phyloP scores from a whole-genome alignment of 2,113 vertebrate genomes.

The Polypterus senegalus region DNA sequence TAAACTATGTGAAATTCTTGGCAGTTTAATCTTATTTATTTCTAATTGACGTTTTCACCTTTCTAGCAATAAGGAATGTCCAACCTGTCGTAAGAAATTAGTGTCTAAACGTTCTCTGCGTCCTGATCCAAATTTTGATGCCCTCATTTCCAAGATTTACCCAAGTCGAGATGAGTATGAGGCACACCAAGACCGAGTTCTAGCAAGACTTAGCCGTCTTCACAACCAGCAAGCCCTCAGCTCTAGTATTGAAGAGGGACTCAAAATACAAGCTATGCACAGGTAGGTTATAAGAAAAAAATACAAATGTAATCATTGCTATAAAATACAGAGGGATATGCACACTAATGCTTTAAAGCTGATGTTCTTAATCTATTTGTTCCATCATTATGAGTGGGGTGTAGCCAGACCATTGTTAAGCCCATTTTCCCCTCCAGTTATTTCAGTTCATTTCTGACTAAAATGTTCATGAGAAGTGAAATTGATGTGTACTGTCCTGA shows the following conservation, averaged over 20 bases:
- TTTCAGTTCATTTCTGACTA: no score
- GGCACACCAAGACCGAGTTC: conserved; percentile 71
- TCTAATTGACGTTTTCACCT: not conserved
- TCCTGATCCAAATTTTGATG: conserved; percentile 77
- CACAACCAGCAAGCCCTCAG: conserved; percentile 79
- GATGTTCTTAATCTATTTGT: no score
- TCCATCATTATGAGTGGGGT: no score
- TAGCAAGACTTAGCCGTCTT: conserved; percentile 70
- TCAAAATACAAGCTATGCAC: conserved; percentile 79
- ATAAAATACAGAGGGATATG: no score
- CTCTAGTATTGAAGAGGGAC: conserved; percentile 80
- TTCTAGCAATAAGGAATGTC: conserved; percentile 77
- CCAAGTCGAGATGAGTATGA: conserved; percentile 83
- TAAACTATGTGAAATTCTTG: no score
- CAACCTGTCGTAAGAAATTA: conserved; percentile 79
- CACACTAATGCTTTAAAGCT: no score
- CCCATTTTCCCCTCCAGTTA: no score
- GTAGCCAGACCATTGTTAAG: no score
- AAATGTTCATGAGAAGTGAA: no score
- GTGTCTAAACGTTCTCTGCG: conserved; percentile 76
- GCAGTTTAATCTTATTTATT: not conserved
- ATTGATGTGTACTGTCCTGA: no score
- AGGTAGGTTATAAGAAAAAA: conserved; percentile 33
- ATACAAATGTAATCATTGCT: no score
- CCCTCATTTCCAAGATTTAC: conserved; percentile 81